A percentile compares a stretch with the other conserved stretches of the same genome.
These are phyloP conservation scores for Oceanodroma leucorhoa DNA, from an alignment of 2,797 vertebrate species.

Conservation along the genomic window DNA sequence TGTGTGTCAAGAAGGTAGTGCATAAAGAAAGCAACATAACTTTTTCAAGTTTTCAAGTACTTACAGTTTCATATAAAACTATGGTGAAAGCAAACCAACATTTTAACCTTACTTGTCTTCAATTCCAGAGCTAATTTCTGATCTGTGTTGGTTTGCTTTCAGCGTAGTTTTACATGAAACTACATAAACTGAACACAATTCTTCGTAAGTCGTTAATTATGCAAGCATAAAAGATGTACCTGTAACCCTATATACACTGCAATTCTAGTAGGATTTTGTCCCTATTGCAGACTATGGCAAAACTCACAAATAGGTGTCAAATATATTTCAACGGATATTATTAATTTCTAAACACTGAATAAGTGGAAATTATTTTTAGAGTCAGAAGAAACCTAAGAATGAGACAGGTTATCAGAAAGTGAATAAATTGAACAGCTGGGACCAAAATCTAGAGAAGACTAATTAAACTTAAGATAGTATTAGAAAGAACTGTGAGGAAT, in stretches of 20 bases:
- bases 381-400: background rate
- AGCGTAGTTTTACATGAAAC: background rate
- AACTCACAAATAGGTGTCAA: background rate
- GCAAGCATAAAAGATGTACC: background rate
- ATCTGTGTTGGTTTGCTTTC: background rate
- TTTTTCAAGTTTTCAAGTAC: background rate
- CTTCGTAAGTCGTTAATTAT: background rate
- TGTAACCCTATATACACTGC: background rate
- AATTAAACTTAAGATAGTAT: background rate
- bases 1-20: background rate
- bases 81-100: background rate
- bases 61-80: background rate
- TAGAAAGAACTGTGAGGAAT: background rate
- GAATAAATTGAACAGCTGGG: background rate
- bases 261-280: background rate
- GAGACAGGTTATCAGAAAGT: background rate
- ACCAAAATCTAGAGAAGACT: background rate
- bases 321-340: background rate
- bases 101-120: background rate
- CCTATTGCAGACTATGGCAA: background rate
- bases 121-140: background rate
- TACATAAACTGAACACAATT: background rate
- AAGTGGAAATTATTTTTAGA: background rate
- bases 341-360: background rate
- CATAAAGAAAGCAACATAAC: background rate